Evolutionary conservation across 1,140 invertebrate species (phyloP).

Genomic region (Euwallacea fornicatus): DNA sequence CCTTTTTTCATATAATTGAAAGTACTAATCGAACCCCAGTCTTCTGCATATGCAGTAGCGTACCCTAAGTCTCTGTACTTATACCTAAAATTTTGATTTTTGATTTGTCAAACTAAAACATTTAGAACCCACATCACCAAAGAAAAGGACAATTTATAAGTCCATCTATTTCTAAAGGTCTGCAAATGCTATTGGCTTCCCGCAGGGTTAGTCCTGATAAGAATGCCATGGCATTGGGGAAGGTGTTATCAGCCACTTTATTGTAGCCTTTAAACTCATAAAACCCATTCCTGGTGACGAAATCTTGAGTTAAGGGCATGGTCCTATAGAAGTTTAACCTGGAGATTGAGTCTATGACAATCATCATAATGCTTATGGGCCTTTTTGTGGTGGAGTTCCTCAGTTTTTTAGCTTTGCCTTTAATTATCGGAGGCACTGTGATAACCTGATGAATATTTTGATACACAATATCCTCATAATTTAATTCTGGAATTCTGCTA

Average conservation of each 20-base stretch:
- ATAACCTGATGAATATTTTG: constrained; percentile 58
- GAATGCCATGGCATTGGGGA: constrained; percentile 79
- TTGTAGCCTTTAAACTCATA: constrained; percentile 64
- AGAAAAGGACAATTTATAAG: constrained; percentile 65
- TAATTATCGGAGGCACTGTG: constrained; percentile 47
- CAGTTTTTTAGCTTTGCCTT: constrained; percentile 36
- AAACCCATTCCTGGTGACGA: constrained; percentile 60
- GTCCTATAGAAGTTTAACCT: constrained; percentile 75
- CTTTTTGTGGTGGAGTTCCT: constrained; percentile 34
- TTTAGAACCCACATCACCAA: constrained; percentile 53
- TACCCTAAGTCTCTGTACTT: constrained; percentile 63
- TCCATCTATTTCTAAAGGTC: constrained; percentile 54
- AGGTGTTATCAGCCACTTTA: constrained; percentile 78
- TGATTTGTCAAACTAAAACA: background rate
- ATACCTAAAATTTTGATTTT: constrained; percentile 43
- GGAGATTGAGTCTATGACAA: constrained; percentile 83
- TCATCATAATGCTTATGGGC: constrained; percentile 67
- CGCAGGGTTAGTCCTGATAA: constrained; percentile 65
- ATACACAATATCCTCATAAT: constrained; percentile 48
- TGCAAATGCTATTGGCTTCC: constrained; percentile 58
- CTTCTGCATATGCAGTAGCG: constrained; percentile 67
- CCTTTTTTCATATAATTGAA: constrained; percentile 69
- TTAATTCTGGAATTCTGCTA: constrained; percentile 10
- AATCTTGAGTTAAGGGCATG: constrained; percentile 72
- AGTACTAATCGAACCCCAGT: constrained; percentile 61